These are phyloP conservation scores for Dolichomitus sp. DNA, from an alignment of 2,888 invertebrate genomes.

Conservation along the genomic window DNA sequence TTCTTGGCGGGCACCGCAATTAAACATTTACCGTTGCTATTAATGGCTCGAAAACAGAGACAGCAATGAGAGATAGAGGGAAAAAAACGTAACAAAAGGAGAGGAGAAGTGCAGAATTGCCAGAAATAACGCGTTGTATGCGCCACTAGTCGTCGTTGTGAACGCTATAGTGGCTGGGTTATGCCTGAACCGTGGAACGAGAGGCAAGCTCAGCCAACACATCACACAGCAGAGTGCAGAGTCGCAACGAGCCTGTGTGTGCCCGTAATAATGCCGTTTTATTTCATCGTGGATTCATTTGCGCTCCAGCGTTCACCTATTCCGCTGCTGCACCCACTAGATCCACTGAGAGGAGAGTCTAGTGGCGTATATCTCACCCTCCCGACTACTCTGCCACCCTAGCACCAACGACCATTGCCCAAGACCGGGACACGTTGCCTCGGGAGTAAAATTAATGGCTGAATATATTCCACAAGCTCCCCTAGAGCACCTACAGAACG, in stretches of 20 bases:
- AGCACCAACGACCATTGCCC: slow-evolving; percentile 7
- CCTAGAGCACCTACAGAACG: background rate
- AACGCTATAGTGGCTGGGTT: slow-evolving; percentile 24
- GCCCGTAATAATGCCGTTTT: slow-evolving; percentile 61
- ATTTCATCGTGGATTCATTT: slow-evolving; percentile 61
- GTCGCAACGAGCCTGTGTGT: slow-evolving; percentile 28
- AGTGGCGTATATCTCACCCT: slow-evolving; percentile 38
- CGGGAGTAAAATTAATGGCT: slow-evolving; percentile 57
- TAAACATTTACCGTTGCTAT: slow-evolving; percentile 47
- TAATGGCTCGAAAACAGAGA: background rate
- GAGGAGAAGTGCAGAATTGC: slow-evolving; percentile 24
- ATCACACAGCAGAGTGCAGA: slow-evolving; percentile 9
- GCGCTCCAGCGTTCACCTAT: slow-evolving; percentile 35
- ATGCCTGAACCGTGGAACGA: slow-evolving; percentile 4
- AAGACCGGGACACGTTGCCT: slow-evolving; percentile 30
- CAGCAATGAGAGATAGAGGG: background rate
- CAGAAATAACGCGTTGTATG: slow-evolving; percentile 51
- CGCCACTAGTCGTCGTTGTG: slow-evolving; percentile 44
- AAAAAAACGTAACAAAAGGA: background rate
- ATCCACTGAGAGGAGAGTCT: background rate
- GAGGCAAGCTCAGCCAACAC: slow-evolving; percentile 13
- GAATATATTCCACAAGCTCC: slow-evolving; percentile 52
- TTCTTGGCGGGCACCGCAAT: slow-evolving; percentile 20
- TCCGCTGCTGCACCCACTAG: background rate
- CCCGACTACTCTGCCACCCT: slow-evolving; percentile 16